These are phyloP conservation scores for Nyctibius grandis DNA, from an alignment of 2,797 vertebrate genomes.

Conservation along the genomic window DNA sequence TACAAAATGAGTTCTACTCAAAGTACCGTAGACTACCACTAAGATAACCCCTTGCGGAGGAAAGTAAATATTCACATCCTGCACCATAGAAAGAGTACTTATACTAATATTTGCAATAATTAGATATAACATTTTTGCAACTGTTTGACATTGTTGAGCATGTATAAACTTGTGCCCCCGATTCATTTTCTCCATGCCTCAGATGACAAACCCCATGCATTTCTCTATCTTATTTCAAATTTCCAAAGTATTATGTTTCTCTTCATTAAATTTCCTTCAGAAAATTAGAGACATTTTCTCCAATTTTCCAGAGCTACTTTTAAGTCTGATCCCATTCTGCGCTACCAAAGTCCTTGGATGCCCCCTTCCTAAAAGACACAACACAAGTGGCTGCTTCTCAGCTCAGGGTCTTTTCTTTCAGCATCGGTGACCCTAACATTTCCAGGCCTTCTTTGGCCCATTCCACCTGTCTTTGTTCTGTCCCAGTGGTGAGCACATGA, in stretches of 20 bases:
- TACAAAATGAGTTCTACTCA: neutral
- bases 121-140: neutral
- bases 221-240: neutral
- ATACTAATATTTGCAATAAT: neutral
- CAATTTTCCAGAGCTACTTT: neutral
- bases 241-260: neutral
- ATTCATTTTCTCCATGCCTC: neutral
- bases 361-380: neutral
- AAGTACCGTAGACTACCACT: neutral
- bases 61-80: neutral
- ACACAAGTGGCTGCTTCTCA: neutral
- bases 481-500: neutral
- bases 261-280: neutral
- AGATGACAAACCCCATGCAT: neutral
- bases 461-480: neutral
- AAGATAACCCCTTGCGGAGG: neutral
- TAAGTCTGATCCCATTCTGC: neutral
- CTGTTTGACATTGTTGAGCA: too few species aligned
- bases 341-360: neutral
- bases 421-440: neutral
- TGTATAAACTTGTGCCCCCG: fast-evolving
- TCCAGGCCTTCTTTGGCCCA: neutral
- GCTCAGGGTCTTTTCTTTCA: neutral
- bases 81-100: neutral
- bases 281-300: neutral